Conservation (phyloP, 2,113 vertebrate genomes). For the Cephalopholis sonnerati region DNA sequence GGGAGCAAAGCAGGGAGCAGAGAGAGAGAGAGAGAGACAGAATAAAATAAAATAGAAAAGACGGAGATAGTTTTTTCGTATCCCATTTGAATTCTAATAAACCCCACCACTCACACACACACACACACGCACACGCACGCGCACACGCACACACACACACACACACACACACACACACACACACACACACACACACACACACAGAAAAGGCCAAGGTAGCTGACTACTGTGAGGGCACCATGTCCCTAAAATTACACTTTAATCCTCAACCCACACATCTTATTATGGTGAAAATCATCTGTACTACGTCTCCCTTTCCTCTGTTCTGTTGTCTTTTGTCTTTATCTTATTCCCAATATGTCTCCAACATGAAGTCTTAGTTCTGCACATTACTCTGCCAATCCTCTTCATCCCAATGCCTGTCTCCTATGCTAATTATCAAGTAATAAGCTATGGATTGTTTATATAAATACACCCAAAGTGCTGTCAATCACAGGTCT, state of each 20-base stretch:
- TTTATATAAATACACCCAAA: too few relatives aligned
- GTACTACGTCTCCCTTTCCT: background rate
- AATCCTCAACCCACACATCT: constrained; percentile 50
- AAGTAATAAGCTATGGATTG: background rate
- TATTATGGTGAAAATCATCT: constrained; percentile 33
- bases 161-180: too few relatives aligned
- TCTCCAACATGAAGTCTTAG: background rate
- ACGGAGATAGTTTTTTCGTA: constrained; percentile 20
- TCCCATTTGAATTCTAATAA: constrained; percentile 43
- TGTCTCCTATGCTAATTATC: background rate
- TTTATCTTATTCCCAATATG: background rate
- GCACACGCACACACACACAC: too few relatives aligned
- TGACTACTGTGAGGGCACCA: constrained; percentile 17
- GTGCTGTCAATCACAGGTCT: background rate
- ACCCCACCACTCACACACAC: background rate
- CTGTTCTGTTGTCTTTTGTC: background rate
- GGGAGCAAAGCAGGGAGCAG: background rate
- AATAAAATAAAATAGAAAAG: constrained; percentile 8
- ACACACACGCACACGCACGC: too few relatives aligned
- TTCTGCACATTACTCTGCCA: background rate
- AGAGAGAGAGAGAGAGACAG: background rate
- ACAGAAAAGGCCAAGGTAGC: constrained; percentile 5
- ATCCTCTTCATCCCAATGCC: background rate
- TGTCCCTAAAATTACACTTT: constrained; percentile 49
- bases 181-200: background rate